phyloP scores from a whole-genome alignment of 2,888 invertebrate species.

The Macropis europaea region DNA sequence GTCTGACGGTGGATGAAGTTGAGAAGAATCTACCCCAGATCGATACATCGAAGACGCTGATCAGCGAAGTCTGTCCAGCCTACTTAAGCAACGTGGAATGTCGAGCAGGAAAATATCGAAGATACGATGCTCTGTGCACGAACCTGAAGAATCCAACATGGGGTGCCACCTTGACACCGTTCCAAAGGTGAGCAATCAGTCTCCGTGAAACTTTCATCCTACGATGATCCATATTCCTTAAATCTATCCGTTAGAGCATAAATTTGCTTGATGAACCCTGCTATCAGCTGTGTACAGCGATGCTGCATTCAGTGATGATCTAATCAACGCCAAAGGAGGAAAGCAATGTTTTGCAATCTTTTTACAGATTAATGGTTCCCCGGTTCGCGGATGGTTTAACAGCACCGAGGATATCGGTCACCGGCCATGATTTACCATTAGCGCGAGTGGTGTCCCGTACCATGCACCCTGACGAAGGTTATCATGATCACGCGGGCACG shows the following conservation, averaged over 20 bases:
- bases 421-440: constrained; percentile 88
- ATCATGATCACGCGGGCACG: constrained; percentile 95
- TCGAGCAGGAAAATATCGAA: constrained; percentile 92
- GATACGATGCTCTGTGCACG: constrained; percentile 93
- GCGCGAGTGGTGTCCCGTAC: constrained; percentile 93
- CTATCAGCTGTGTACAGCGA: too few species aligned
- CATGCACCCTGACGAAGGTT: constrained; percentile 95
- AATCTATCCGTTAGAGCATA: too few species aligned
- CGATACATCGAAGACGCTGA: constrained; percentile 92
- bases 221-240: too few species aligned
- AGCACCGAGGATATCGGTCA: constrained; percentile 89
- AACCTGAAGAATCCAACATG: constrained; percentile 94
- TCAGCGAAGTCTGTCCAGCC: constrained; percentile 93
- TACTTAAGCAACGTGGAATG: constrained; percentile 94
- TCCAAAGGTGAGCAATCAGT: constrained; percentile 85
- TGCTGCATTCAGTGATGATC: too few species aligned
- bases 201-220: neutral
- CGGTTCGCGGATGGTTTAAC: constrained; percentile 92
- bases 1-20: constrained; percentile 91
- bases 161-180: constrained; percentile 92
- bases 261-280: too few species aligned
- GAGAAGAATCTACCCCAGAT: constrained; percentile 93
- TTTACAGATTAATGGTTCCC: constrained; percentile 79
- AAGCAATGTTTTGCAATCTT: neutral
- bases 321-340: too few species aligned